Percentiles rank a stretch among this genome's conserved stretches.
Evolutionary conservation across 2,797 vertebrate species (phyloP).

Genomic region (Cryptoblepharus egeriae): DNA sequence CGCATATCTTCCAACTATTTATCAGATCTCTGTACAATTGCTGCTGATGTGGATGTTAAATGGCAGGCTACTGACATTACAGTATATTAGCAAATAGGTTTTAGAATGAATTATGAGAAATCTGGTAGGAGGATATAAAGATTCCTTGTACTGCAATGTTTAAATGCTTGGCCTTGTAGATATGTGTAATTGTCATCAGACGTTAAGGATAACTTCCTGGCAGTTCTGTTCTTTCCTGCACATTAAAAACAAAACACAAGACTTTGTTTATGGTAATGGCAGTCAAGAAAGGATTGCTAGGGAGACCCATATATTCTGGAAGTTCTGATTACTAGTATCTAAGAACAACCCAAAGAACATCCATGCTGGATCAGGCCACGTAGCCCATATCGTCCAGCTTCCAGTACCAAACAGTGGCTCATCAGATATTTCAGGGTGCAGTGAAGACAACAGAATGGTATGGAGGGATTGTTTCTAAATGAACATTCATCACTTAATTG

Average conservation of each 20-base stretch:
- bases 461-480: background rate
- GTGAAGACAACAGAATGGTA: too few species aligned
- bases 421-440: too few species aligned
- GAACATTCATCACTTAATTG: background rate
- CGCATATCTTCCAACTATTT: constrained; percentile 63
- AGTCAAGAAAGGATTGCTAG: background rate
- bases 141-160: constrained; percentile 47
- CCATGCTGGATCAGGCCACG: too few species aligned
- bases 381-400: too few species aligned
- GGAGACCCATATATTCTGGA: background rate
- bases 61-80: constrained; percentile 61
- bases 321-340: background rate
- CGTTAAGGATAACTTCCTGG: constrained; percentile 51
- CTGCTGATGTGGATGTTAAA: constrained; percentile 48
- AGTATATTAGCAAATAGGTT: constrained; percentile 74
- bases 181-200: constrained; percentile 60
- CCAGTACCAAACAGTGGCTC: too few species aligned
- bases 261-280: background rate
- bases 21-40: constrained; percentile 61
- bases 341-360: too few species aligned
- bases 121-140: constrained; percentile 57
- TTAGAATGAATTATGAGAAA: constrained; percentile 71
- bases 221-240: constrained; percentile 41
- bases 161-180: constrained; percentile 61
- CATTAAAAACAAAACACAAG: background rate